These are phyloP conservation scores for Triplophysa yarkandensis DNA, from an alignment of 2,797 vertebrate species.

Conservation along the genomic window DNA sequence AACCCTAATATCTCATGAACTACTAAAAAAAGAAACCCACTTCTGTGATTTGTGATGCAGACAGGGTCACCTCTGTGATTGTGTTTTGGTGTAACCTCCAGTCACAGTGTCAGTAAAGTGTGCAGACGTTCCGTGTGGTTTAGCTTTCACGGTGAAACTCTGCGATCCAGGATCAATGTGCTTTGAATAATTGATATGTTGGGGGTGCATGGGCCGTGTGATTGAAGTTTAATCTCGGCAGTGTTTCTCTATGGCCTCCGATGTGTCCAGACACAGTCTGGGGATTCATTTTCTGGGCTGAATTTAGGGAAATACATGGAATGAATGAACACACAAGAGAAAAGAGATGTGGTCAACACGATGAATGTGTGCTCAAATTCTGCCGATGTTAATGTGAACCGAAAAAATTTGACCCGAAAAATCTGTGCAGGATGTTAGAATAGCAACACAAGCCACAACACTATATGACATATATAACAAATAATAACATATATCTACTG, in stretches of 20 bases:
- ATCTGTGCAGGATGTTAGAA: no score
- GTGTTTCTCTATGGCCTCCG: conserved; percentile 24
- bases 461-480: no score
- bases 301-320: neutral
- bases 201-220: conserved; percentile 11
- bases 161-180: conserved; percentile 60
- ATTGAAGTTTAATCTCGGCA: conserved; percentile 50
- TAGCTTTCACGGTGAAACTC: conserved; percentile 51
- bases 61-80: neutral
- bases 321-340: neutral
- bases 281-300: neutral
- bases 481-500: no score
- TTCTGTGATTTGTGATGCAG: no score
- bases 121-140: conserved; percentile 36
- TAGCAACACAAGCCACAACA: no score
- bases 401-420: no score
- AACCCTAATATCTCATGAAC: no score
- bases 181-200: conserved; percentile 77
- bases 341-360: neutral
- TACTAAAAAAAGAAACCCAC: no score
- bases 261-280: conserved; percentile 25
- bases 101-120: conserved; percentile 40
- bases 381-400: neutral
- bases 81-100: neutral
- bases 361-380: neutral